Evolutionary conservation across 2,888 invertebrate species (phyloP).

Genomic region (Diaperis boleti): DNA sequence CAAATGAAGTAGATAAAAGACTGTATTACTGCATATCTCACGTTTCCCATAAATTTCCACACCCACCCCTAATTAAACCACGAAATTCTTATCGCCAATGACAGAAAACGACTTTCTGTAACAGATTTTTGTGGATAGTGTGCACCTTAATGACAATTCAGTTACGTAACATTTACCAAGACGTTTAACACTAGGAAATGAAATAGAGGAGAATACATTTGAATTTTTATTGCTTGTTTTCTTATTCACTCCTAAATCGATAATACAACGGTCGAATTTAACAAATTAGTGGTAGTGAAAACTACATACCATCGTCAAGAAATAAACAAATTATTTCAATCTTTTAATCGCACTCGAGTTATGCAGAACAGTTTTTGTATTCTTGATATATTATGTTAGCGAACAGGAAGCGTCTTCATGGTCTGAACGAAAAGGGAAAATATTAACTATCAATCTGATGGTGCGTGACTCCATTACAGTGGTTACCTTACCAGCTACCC

Average conservation of each 20-base stretch:
- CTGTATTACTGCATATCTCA: background rate
- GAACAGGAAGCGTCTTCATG: slow-evolving; percentile 7
- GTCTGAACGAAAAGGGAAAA: slow-evolving; percentile 12
- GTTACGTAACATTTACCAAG: background rate
- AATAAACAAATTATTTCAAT: slow-evolving; percentile 9
- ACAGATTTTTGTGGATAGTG: slow-evolving; percentile 8
- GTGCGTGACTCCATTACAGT: slow-evolving; percentile 31
- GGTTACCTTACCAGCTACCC: slow-evolving; percentile 22
- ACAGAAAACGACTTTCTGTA: slow-evolving; percentile 7
- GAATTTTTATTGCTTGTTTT: slow-evolving; percentile 33
- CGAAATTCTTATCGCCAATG: background rate
- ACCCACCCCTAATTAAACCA: background rate
- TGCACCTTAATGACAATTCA: slow-evolving; percentile 24
- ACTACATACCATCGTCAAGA: slow-evolving; percentile 5
- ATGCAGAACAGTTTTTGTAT: too few species aligned
- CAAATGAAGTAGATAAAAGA: slow-evolving; percentile 9
- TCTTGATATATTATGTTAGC: slow-evolving; percentile 16
- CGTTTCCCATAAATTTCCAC: slow-evolving; percentile 2
- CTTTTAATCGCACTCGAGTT: too few species aligned
- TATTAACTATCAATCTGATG: slow-evolving; percentile 21
- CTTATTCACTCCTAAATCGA: slow-evolving; percentile 28
- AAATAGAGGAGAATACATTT: slow-evolving; percentile 30
- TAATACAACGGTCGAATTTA: slow-evolving; percentile 22
- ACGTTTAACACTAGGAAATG: background rate
- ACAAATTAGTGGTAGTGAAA: slow-evolving; percentile 13